Conservation (phyloP, 1,140 invertebrate genomes). For the Ephestia elutella region DNA sequence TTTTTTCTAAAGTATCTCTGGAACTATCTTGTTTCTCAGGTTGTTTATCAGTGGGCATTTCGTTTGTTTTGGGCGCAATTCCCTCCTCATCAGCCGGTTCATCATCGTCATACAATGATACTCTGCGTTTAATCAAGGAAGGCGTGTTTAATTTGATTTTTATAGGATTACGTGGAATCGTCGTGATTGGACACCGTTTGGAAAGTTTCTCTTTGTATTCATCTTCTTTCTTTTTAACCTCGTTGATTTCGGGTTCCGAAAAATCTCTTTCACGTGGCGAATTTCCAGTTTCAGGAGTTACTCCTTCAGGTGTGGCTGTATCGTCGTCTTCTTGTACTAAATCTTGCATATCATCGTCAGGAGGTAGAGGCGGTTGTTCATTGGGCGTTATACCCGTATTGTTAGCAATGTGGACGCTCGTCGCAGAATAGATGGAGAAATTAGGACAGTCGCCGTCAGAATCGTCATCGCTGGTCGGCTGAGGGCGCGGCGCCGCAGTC, state of each 20-base stretch:
- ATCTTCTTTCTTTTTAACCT: slow-evolving; percentile 39
- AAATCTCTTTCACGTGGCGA: background rate
- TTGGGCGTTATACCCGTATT: slow-evolving; percentile 43
- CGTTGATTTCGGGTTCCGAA: slow-evolving; percentile 12
- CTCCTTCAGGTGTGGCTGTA: slow-evolving; percentile 11
- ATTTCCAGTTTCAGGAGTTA: background rate
- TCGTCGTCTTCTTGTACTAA: slow-evolving; percentile 67
- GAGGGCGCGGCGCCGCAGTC: slow-evolving; percentile 14
- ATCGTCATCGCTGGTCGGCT: slow-evolving; percentile 66
- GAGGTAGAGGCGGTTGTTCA: slow-evolving; percentile 14
- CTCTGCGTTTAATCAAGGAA: slow-evolving; percentile 51
- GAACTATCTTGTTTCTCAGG: background rate
- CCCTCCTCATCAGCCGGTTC: slow-evolving; percentile 30
- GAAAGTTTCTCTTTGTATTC: slow-evolving; percentile 62
- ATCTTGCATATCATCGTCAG: slow-evolving; percentile 46
- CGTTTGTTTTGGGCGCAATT: slow-evolving; percentile 21
- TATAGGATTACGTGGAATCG: slow-evolving; percentile 61
- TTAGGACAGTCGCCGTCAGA: slow-evolving; percentile 86
- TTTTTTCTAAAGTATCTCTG: background rate
- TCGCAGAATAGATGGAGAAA: slow-evolving; percentile 87
- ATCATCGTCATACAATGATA: slow-evolving; percentile 62
- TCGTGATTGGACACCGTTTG: slow-evolving; percentile 60
- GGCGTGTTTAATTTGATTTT: slow-evolving; percentile 65
- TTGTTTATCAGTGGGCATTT: slow-evolving; percentile 13
- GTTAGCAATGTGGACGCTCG: slow-evolving; percentile 84